phyloP scores from a whole-genome alignment of 1,140 invertebrate species.

The Steinernema feltiae region DNA sequence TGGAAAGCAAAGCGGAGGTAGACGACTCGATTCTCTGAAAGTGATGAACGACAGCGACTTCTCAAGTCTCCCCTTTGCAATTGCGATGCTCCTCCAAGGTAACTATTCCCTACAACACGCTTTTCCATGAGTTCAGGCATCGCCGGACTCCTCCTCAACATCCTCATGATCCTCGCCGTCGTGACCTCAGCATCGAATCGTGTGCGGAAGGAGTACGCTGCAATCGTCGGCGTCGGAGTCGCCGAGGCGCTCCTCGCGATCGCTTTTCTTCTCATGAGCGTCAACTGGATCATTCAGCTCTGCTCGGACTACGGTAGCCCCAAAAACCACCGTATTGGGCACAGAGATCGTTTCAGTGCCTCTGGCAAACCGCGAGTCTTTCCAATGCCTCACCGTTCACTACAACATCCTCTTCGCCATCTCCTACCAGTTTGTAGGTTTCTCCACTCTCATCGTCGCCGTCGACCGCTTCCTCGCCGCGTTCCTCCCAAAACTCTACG shows the following conservation, averaged over 20 bases:
- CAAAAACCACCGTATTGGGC: background rate
- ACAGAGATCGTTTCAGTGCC: background rate
- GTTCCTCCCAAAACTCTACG: background rate
- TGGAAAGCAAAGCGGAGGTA: too few species aligned
- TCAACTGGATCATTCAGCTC: background rate
- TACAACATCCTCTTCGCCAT: background rate
- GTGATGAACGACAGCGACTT: background rate
- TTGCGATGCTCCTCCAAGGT: background rate
- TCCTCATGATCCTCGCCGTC: background rate
- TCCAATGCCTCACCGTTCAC: background rate
- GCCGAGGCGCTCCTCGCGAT: background rate
- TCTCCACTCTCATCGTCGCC: background rate
- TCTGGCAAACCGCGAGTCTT: background rate
- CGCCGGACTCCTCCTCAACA: background rate
- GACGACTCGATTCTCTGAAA: too few species aligned
- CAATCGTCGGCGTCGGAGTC: background rate
- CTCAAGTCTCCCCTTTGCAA: background rate
- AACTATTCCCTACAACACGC: too few species aligned
- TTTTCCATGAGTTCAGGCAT: too few species aligned
- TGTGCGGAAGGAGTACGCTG: background rate
- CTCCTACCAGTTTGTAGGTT: background rate
- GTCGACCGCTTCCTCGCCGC: background rate
- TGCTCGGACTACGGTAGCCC: background rate
- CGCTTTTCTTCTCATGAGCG: background rate
- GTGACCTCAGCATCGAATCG: background rate